Percentiles rank a stretch among this genome's conserved stretches.
Conservation (phyloP, 1,140 invertebrate species). For the Hyposmocoma kahamanoa region DNA sequence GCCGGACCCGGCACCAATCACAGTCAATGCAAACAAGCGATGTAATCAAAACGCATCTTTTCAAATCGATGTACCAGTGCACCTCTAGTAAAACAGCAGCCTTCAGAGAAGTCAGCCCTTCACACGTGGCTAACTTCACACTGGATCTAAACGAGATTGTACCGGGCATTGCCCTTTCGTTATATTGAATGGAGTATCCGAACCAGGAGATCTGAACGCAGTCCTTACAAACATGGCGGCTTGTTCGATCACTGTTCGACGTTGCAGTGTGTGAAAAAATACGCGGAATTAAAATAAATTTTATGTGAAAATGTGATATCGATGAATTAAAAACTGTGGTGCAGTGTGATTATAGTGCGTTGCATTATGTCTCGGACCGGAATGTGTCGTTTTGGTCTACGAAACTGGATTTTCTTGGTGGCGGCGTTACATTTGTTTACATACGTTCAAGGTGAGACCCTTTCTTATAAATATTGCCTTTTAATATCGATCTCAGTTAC, state of each 20-base stretch:
- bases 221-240: conserved; percentile 59
- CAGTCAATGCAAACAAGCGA: no score
- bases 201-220: no score
- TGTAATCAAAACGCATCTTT: neutral
- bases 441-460: conserved; percentile 65
- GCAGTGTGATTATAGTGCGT: conserved; percentile 50
- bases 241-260: conserved; percentile 22
- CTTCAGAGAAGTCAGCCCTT: neutral
- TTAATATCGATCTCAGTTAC: conserved; percentile 48
- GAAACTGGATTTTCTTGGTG: conserved; percentile 69
- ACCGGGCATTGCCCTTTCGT: conserved; percentile 65
- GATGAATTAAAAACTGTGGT: conserved; percentile 68
- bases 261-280: conserved; percentile 29
- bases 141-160: conserved; percentile 14
- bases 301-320: conserved; percentile 67
- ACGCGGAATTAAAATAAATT: conserved; percentile 40
- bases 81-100: neutral
- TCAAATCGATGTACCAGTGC: neutral
- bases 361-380: conserved; percentile 66
- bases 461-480: conserved; percentile 58
- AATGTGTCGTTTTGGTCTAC: conserved; percentile 56
- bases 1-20: no score
- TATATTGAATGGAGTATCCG: conserved; percentile 60
- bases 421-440: conserved; percentile 66
- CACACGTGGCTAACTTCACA: conserved; percentile 30